Base-by-base conservation (phyloP, 2,888 invertebrate species). In the Laspeyria flexula region DNA sequence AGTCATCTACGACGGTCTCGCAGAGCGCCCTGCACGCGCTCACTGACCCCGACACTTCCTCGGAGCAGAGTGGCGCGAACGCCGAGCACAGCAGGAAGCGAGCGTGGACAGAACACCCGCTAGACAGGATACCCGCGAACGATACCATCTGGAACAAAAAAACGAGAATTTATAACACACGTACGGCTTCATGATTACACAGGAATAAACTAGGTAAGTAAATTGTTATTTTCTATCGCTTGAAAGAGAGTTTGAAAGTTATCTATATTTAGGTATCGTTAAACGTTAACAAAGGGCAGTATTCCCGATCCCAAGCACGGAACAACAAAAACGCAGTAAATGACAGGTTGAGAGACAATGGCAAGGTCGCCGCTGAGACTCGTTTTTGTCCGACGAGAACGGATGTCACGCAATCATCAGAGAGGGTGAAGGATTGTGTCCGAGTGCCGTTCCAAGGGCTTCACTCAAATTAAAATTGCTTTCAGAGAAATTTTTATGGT, bases 41-140 rank as follows among this genome's bases (percentile, higher is more conserved):
- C 56, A 98, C 96, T 31, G 97, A 96, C 70, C 96, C 96, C 18
- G 96, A 95, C 60, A 97, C 96, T 83, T 97, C 96, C 76, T 96
- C 96, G 23, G 97, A 97, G 87, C 98, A 98, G 83, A 98, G 96
- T 29, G 98, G 98, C 7, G 97, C 96, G 85, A 97, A 97, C 43
- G 98, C 96, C 11, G 97, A 96, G 90, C 98, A 98, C 55, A 98
- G 94, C 78, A 98, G 96, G 85, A 98, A 96, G 65, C 96, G 94
- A 33, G 97, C 94, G 76, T 97, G 96, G 49, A 94, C 92, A 3
- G 97, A 97, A 81, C 98, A 98, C 43, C 96, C 95, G 75, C 95
- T 95, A 65, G 96, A 94, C 45, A 97, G 94, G 54, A 97, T 92
- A 0, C 95, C 95, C 75, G 95, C 91, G 85, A 96, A 95, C 55